Base-by-base conservation (phyloP, 35 echinoderm and acorn worm genomes). In the Heliocidaris tuberculata region DNA sequence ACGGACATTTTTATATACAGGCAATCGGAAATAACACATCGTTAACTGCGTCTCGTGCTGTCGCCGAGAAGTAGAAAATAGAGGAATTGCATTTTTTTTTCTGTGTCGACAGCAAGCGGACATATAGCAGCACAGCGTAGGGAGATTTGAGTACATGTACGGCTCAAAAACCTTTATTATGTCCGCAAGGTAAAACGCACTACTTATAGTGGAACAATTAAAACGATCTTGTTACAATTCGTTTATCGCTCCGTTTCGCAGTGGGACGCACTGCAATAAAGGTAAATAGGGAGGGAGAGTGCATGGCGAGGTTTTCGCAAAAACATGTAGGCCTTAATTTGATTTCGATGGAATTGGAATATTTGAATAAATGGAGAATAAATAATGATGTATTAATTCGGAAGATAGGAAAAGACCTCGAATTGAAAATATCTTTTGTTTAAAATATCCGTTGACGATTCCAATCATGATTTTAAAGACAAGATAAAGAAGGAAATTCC, bases 151-250 rank as follows among this genome's bases (percentile, higher is more conserved):
- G 65, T 78, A 78, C 4, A 24, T 78, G 65, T 78, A 78, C 21
- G 65, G 27, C 65, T 78, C n/a, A 78, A 42, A 78, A 78, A 19
- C 65, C 3, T 78, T 78, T 78, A 78, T 78, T 78, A 78, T 78
- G 27, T 78, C 65, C 65, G 65, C 65, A 24, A 78, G 65, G 65
- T 78, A 78, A 78, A n/a, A 78, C 65, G 65, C 65, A 78, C 21
- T 78, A n/a, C n/a, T n/a, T n/a, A 78, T n/a, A 78, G 65, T 24
- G 65, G 65, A 78, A 78, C 65, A 78, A 29, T 78, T 78, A 78
- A 78, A 78, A 24, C 65, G 65, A 78, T 78, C 65, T 78, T 78
- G 65, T 78, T 78, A 78, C 65, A 78, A 78, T 78, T n/a, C 21
- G 6, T 78, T 27, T 27, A 78, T 27, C 65, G 65, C 65, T 78